phyloP scores from a whole-genome alignment of 2,113 vertebrate species.

The Dicaeum eximium region DNA sequence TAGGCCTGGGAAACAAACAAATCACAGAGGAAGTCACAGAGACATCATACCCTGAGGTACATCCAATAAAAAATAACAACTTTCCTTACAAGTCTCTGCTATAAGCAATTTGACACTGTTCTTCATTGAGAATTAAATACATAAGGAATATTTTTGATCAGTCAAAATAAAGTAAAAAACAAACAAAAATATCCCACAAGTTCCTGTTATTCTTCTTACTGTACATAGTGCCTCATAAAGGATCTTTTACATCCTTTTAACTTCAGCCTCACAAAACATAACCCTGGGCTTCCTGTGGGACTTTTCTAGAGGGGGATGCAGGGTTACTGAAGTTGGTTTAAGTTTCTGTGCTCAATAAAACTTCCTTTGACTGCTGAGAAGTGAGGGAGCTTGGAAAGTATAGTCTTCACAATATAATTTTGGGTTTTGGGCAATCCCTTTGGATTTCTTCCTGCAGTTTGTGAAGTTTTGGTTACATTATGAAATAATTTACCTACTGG shows the following conservation, averaged over 20 bases:
- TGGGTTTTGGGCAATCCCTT: neutral
- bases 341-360: neutral
- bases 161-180: neutral
- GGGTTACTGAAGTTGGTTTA: neutral
- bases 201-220: neutral
- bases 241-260: neutral
- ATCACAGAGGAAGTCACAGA: neutral
- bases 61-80: neutral
- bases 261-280: neutral
- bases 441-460: neutral
- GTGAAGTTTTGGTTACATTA: neutral
- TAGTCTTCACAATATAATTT: neutral
- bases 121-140: neutral
- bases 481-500: neutral
- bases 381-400: neutral
- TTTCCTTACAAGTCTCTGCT: neutral
- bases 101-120: neutral
- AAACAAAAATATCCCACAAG: neutral
- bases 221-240: neutral
- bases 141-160: neutral
- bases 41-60: neutral
- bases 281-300: neutral
- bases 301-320: neutral
- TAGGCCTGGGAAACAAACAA: neutral
- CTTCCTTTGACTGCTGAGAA: neutral